Percentiles rank a stretch among this genome's conserved stretches.
Conservation (phyloP, 2,797 vertebrate genomes). For the Pangasius krempfi region DNA sequence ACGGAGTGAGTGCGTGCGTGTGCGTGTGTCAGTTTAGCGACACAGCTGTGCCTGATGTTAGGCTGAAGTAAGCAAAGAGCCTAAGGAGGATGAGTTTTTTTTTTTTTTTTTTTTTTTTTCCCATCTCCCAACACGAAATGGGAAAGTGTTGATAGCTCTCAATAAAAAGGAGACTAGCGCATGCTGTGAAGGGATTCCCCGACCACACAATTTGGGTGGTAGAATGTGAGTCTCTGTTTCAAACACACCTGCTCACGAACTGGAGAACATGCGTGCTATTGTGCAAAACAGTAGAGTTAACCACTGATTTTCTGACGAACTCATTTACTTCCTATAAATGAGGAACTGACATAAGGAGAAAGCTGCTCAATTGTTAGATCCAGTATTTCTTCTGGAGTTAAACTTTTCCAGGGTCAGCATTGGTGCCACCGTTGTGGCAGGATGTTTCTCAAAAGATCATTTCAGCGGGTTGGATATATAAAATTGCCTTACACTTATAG, state of each 20-base stretch:
- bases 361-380: not conserved
- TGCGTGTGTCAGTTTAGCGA: not conserved
- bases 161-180: slow-evolving; percentile 64
- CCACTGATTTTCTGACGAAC: not conserved
- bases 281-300: not conserved
- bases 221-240: slow-evolving; percentile 49
- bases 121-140: slow-evolving; percentile 58
- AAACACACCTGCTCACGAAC: slow-evolving; percentile 58
- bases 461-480: not conserved
- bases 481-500: not conserved
- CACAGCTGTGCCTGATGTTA: slow-evolving; percentile 66
- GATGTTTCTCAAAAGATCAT: not conserved
- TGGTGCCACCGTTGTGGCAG: not conserved
- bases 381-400: not conserved
- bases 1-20: not conserved
- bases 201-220: slow-evolving; percentile 62
- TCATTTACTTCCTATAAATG: not conserved
- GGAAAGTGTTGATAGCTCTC: slow-evolving; percentile 72
- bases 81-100: slow-evolving; percentile 26
- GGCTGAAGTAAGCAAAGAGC: slow-evolving; percentile 58
- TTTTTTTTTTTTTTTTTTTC: not conserved
- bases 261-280: not conserved
- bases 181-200: slow-evolving; percentile 60
- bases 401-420: not conserved
- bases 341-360: not conserved